Evolutionary conservation across 2,113 vertebrate genomes (phyloP).

Genomic region (Vulpes ferrilata): DNA sequence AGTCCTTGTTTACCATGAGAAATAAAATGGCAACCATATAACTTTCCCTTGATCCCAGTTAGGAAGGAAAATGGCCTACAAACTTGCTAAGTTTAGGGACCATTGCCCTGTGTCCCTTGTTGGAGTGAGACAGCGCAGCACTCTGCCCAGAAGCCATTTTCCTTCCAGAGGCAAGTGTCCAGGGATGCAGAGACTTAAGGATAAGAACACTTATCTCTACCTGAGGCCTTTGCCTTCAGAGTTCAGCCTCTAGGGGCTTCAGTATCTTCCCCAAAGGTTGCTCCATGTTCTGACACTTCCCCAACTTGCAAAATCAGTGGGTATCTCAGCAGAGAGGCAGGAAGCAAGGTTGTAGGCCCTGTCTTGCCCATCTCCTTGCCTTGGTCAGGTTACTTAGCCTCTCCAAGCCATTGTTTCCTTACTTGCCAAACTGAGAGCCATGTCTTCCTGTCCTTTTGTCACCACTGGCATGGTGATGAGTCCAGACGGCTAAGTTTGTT

Average conservation of each 20-base stretch:
- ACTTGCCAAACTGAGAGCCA: background rate
- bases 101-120: background rate
- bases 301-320: background rate
- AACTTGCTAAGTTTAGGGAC: background rate
- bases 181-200: background rate
- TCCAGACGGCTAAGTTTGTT: background rate
- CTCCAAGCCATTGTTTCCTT: background rate
- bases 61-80: too few species aligned
- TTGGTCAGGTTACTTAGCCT: background rate
- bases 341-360: background rate
- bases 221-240: background rate
- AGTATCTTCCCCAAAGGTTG: background rate
- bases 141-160: background rate
- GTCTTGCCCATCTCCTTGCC: background rate
- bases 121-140: background rate
- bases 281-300: background rate
- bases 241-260: background rate
- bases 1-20: background rate
- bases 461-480: accelerated
- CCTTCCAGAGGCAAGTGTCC: background rate
- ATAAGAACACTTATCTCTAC: background rate
- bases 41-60: background rate
- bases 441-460: background rate
- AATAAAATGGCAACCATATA: background rate
- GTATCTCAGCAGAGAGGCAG: background rate